Evolutionary conservation across 2,888 invertebrate genomes (phyloP), one percentile per base, ranked within the genome.

Genomic region (Shargacucullia verbasci): DNA sequence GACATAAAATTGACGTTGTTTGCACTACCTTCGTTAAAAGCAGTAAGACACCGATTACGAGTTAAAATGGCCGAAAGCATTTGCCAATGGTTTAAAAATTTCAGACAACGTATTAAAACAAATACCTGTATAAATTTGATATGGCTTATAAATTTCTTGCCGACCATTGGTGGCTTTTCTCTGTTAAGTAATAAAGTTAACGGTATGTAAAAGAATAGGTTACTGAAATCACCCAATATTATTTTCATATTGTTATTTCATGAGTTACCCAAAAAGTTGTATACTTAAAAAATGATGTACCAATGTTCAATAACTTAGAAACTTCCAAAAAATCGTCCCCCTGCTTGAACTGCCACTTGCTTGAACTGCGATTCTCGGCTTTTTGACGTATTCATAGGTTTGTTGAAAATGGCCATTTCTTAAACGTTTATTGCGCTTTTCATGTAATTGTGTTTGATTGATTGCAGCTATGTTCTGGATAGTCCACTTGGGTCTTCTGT

Each of bases 71-170:
- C 27, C n/a, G n/a, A n/a, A 1, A 25, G 15, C 8, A 41, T n/a
- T 6, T 13, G 62, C 13, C 11, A 33, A 8, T 59, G 60, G 50
- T 3, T 34, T 1, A 41, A 37, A 49, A 41, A 59, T 34, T 14
- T 54, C n/a, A 70, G 40, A 39, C 14, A 62, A n/a, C 38, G 48
- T 37, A 25, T 76, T 2, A 62, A 39, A 35, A 48, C 69, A 35
- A 71, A 54, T 59, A 72, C 83, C 3, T 81, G 70, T 40, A 27
- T 29, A 3, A 76, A 76, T 71, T 59, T 83, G 6, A 44, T 83
- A 25, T 70, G 70, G 69, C 40, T 84, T 14, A 73, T 83, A 0
- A 69, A 80, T 45, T 69, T 79, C 20, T 45, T 79, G 9, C 81
- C 83, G 10, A 67, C 53, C 6, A 27, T 81, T 29, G 72, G 53